These are phyloP conservation scores for Brachypteracias leptosomus DNA, from an alignment of 2,113 vertebrate genomes.

Conservation along the genomic window DNA sequence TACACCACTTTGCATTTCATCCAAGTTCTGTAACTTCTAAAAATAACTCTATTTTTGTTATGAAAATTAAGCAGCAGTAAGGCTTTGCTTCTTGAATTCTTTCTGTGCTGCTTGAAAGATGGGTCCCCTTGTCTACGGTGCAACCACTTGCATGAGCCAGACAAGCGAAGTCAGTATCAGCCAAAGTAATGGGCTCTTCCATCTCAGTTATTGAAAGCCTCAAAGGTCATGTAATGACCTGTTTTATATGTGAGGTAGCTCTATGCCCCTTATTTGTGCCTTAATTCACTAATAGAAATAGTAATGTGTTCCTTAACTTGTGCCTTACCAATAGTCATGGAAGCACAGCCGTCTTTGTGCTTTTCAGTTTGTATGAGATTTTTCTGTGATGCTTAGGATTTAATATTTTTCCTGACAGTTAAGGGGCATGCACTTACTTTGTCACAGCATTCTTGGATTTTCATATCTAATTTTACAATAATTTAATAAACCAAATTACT, in stretches of 20 bases:
- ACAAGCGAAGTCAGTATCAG: background rate
- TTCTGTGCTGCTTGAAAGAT: fast-evolving
- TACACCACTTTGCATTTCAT: background rate
- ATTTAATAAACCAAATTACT: background rate
- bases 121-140: background rate
- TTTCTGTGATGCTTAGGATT: background rate
- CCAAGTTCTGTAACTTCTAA: background rate
- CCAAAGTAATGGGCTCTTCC: background rate
- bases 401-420: background rate
- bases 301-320: background rate
- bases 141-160: background rate
- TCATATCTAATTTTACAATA: background rate
- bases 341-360: background rate
- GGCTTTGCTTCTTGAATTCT: background rate
- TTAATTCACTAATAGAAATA: background rate
- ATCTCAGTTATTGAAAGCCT: background rate
- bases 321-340: background rate
- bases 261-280: background rate
- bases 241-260: background rate
- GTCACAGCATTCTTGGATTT: background rate
- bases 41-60: background rate
- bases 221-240: background rate
- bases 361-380: background rate
- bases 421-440: background rate
- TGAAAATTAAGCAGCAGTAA: background rate